These are phyloP conservation scores for Sycophila texana DNA, from an alignment of 2,888 invertebrate species.

Conservation along the genomic window DNA sequence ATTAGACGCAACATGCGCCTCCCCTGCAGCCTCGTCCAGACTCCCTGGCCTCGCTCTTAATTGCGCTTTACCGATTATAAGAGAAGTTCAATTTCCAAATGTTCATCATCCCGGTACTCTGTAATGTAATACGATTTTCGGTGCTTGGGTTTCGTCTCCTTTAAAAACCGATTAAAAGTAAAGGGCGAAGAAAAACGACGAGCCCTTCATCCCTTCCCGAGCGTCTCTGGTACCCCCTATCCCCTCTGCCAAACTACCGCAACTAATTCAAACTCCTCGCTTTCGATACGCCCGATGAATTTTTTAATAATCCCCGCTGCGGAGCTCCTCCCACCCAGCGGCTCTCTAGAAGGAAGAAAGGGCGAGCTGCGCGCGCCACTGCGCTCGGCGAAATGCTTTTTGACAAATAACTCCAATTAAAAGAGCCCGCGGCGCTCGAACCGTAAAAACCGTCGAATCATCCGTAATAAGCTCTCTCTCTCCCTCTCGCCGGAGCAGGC, in stretches of 20 bases:
- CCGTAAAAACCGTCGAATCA: conserved; percentile 50
- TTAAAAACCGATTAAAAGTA: conserved; percentile 23
- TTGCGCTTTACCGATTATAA: conserved; percentile 27
- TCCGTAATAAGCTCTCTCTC: conserved; percentile 47
- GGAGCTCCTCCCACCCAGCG: neutral
- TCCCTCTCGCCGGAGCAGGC: neutral
- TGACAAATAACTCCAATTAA: conserved; percentile 55
- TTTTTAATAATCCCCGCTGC: conserved; percentile 37
- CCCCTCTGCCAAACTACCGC: conserved; percentile 3
- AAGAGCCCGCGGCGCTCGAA: conserved; percentile 28
- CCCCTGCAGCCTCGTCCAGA: neutral
- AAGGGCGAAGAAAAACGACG: neutral
- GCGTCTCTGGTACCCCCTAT: neutral
- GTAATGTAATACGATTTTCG: no score
- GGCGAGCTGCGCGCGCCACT: no score
- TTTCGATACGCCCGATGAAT: conserved; percentile 41
- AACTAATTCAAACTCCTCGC: conserved; percentile 3
- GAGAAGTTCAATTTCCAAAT: no score
- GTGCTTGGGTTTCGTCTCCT: neutral
- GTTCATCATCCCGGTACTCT: neutral
- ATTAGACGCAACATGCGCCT: conserved; percentile 34
- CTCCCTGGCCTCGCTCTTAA: conserved; percentile 13
- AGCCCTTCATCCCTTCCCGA: neutral
- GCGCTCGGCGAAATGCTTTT: conserved; percentile 35
- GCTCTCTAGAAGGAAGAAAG: neutral